Conservation (phyloP, 1,140 invertebrate genomes). For the Aplysia californica region DNA sequence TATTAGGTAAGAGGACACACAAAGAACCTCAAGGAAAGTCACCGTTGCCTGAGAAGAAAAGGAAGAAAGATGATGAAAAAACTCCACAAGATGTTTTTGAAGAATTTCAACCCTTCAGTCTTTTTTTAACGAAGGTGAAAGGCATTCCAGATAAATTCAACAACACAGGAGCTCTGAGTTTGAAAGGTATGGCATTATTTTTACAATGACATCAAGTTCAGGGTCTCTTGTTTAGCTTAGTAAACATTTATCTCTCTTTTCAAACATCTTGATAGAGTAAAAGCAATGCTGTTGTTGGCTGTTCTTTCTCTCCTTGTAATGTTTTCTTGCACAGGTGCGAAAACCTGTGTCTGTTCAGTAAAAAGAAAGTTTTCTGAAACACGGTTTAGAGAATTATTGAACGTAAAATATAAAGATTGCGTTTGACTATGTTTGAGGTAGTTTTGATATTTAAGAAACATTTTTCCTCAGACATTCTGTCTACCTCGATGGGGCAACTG, state of each 20-base stretch:
- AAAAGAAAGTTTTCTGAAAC: too few relatives aligned
- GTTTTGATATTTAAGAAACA: too few relatives aligned
- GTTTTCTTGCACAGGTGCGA: too few relatives aligned
- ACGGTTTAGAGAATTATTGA: too few relatives aligned
- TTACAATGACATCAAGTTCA: background rate
- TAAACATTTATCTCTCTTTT: too few relatives aligned
- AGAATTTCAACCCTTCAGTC: constrained; percentile 78
- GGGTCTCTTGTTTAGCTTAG: background rate
- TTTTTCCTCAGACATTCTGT: constrained; percentile 58
- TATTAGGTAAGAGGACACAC: constrained; percentile 10
- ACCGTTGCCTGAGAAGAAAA: background rate
- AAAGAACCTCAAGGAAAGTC: background rate
- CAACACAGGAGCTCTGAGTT: constrained; percentile 46
- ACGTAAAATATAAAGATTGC: too few relatives aligned
- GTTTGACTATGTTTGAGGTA: too few relatives aligned
- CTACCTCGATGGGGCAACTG: constrained; percentile 55
- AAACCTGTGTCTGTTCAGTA: too few relatives aligned
- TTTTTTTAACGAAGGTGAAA: constrained; percentile 80
- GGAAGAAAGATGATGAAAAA: constrained; percentile 11
- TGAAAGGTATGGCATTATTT: constrained; percentile 53
- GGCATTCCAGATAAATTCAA: constrained; percentile 61
- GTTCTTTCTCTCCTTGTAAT: too few relatives aligned
- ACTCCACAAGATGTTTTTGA: constrained; percentile 71
- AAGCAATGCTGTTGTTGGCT: too few relatives aligned
- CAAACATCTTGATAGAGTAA: too few relatives aligned